Conservation (phyloP, 2,888 invertebrate genomes). For the Eucera pruinosa region DNA sequence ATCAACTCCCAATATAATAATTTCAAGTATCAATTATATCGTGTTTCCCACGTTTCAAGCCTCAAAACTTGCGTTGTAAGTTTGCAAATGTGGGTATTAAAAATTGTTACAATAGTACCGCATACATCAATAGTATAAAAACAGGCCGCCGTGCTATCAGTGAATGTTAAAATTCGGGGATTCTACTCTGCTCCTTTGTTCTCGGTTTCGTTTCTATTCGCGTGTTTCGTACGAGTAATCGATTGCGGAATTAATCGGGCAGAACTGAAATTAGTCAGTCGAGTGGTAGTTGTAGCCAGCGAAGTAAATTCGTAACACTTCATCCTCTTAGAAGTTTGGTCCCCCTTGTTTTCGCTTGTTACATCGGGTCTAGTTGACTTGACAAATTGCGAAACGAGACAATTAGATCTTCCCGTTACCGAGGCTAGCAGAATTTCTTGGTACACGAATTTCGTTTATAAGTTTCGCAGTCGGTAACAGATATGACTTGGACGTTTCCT, state of each 20-base stretch:
- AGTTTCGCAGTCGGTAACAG: neutral
- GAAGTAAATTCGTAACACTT: conserved; percentile 21
- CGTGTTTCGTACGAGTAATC: neutral
- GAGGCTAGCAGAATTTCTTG: neutral
- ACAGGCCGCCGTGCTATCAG: too few species aligned
- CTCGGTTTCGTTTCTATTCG: neutral
- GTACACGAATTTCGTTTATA: neutral
- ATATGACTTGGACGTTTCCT: neutral
- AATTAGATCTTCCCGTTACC: conserved; percentile 13
- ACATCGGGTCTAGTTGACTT: conserved; percentile 12
- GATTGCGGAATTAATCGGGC: conserved; percentile 15
- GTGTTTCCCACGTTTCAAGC: too few species aligned
- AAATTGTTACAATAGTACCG: too few species aligned
- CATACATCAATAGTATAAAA: too few species aligned
- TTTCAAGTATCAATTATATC: too few species aligned
- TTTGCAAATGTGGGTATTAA: too few species aligned
- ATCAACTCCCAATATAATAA: too few species aligned
- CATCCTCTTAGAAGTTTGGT: conserved; percentile 30
- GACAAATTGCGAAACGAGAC: conserved; percentile 39
- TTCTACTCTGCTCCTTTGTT: neutral
- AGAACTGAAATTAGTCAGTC: conserved; percentile 5
- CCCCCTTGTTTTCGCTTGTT: conserved; percentile 26
- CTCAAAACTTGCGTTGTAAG: too few species aligned
- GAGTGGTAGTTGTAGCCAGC: neutral
- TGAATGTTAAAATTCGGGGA: too few species aligned